These are phyloP conservation scores for Drosophila dives DNA, from an alignment of 2,888 invertebrate species.

Conservation along the genomic window DNA sequence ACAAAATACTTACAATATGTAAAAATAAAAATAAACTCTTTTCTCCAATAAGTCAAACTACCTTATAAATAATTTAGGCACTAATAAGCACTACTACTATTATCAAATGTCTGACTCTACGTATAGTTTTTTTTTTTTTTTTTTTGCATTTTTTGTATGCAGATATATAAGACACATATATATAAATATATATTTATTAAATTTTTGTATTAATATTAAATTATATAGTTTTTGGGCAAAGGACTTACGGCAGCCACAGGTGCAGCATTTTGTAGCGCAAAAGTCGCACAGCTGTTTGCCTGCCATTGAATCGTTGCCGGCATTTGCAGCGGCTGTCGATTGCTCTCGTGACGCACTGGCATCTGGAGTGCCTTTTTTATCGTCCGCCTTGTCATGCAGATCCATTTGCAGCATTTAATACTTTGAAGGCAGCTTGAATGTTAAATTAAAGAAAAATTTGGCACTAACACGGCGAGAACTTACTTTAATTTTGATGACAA, in stretches of 20 bases:
- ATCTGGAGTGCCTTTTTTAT: background rate
- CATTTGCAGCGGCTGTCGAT: background rate
- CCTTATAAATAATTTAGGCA: background rate
- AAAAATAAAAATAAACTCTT: background rate
- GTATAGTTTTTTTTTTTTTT: background rate
- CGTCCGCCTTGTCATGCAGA: background rate
- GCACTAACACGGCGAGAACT: background rate
- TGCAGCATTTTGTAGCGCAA: constrained; percentile 29
- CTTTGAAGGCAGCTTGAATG: background rate
- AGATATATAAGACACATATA: too few species aligned
- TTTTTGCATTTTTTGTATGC: background rate
- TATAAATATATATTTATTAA: background rate
- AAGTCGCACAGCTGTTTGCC: constrained; percentile 37
- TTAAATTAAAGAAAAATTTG: background rate
- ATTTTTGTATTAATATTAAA: too few species aligned
- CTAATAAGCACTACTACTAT: background rate
- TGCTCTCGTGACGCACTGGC: background rate
- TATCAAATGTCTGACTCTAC: background rate
- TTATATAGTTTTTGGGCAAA: background rate
- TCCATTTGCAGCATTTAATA: constrained; percentile 11
- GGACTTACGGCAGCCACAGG: constrained; percentile 56
- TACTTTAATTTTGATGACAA: constrained; percentile 6
- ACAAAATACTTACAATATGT: too few species aligned
- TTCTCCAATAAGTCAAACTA: background rate
- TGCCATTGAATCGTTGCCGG: constrained; percentile 8